Conservation (phyloP, 2,888 invertebrate species). For the Cataglyphis livida region DNA sequence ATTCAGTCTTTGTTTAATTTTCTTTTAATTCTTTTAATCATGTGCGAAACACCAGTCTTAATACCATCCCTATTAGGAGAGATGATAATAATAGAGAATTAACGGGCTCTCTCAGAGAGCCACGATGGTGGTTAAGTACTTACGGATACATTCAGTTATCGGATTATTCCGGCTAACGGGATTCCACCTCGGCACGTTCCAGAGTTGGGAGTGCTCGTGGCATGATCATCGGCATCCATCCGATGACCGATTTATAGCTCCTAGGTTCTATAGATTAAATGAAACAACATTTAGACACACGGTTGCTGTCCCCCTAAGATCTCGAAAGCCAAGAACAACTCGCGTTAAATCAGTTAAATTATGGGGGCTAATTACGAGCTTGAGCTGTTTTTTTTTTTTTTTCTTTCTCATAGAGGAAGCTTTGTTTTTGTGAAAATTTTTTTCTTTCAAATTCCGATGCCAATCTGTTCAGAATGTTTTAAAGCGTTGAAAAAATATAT, state of each 20-base stretch:
- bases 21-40: not conserved
- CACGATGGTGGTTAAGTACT: conserved; percentile 14
- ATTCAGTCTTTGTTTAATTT: not conserved
- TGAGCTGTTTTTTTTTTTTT: too few relatives aligned
- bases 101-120: not conserved
- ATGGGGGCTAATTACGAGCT: too few relatives aligned
- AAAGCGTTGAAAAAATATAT: too few relatives aligned
- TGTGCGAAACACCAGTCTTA: not conserved
- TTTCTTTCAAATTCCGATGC: too few relatives aligned
- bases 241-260: not conserved
- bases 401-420: too few relatives aligned
- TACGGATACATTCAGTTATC: conserved; percentile 36
- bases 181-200: conserved; percentile 23
- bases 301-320: not conserved
- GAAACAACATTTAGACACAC: not conserved
- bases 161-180: conserved; percentile 18
- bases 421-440: too few relatives aligned
- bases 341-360: too few relatives aligned
- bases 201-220: not conserved
- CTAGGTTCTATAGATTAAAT: not conserved
- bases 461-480: too few relatives aligned
- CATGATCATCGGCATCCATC: not conserved
- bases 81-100: not conserved
- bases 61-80: not conserved
- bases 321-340: not conserved